phyloP scores from a whole-genome alignment of 2,797 vertebrate genomes.

The Luscinia megarhynchos region DNA sequence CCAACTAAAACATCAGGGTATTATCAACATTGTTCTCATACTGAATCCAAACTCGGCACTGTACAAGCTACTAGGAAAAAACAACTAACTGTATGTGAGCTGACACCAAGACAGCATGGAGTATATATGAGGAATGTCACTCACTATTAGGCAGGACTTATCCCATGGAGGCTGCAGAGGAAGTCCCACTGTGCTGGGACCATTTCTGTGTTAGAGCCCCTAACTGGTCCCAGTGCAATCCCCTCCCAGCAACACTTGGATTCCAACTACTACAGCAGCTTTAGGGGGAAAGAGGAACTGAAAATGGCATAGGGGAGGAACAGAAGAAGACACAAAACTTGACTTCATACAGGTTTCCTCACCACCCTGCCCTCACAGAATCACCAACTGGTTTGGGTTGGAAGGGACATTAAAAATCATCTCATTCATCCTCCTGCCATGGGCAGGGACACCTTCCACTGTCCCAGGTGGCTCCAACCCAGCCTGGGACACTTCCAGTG shows the following conservation, averaged over 20 bases:
- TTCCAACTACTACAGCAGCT: not conserved
- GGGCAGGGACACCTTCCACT: not conserved
- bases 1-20: not conserved
- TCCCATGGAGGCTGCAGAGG: not conserved
- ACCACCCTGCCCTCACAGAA: not conserved
- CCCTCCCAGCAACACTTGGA: not conserved
- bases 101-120: not conserved
- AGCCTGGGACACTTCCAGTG: not conserved
- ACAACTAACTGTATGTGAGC: not conserved
- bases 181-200: not conserved
- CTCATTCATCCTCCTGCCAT: not conserved
- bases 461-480: accelerated
- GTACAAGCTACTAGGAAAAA: not conserved
- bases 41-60: not conserved
- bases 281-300: not conserved
- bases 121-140: not conserved
- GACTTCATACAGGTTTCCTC: not conserved
- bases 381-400: not conserved
- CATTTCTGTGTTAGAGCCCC: not conserved
- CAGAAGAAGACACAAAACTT: not conserved
- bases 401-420: not conserved
- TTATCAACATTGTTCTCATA: not conserved
- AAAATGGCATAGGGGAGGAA: not conserved
- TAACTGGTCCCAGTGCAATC: not conserved
- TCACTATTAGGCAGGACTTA: not conserved